These are phyloP conservation scores for Tragelaphus oryx DNA, from an alignment of 2,797 vertebrate species.

Conservation along the genomic window DNA sequence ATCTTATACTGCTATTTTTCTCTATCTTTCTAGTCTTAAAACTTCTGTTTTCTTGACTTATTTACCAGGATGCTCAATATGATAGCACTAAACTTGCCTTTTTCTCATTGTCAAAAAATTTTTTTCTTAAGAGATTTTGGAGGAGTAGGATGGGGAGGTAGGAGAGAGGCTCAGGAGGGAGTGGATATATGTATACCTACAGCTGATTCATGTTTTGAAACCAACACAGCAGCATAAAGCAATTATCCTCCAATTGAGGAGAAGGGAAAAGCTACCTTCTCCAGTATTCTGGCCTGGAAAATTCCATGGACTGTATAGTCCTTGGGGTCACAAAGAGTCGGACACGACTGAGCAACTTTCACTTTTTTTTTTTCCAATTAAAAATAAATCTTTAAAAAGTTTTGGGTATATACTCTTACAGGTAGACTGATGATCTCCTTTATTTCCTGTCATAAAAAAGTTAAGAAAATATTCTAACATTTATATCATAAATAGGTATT, in stretches of 20 bases:
- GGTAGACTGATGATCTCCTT: neutral
- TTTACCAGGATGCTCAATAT: constrained; percentile 20
- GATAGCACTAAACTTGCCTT: neutral
- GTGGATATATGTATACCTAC: neutral
- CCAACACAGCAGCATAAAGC: neutral
- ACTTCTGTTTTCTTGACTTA: neutral
- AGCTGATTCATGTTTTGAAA: neutral
- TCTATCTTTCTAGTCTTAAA: neutral
- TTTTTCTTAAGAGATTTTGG: neutral
- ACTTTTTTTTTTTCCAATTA: neutral
- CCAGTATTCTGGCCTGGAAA: neutral
- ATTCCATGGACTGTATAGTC: neutral
- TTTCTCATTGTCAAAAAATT: neutral
- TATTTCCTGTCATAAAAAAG: neutral
- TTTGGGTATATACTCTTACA: neutral
- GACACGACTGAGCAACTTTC: neutral
- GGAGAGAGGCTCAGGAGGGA: neutral
- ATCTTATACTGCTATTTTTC: neutral
- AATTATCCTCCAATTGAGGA: neutral
- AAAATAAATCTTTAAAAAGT: neutral
- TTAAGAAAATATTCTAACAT: neutral
- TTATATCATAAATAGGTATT: neutral
- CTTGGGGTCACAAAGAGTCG: neutral
- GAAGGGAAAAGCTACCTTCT: neutral
- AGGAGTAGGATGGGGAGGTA: neutral